Conservation (phyloP, 2,888 invertebrate species). For the Tubulanus polymorphus region DNA sequence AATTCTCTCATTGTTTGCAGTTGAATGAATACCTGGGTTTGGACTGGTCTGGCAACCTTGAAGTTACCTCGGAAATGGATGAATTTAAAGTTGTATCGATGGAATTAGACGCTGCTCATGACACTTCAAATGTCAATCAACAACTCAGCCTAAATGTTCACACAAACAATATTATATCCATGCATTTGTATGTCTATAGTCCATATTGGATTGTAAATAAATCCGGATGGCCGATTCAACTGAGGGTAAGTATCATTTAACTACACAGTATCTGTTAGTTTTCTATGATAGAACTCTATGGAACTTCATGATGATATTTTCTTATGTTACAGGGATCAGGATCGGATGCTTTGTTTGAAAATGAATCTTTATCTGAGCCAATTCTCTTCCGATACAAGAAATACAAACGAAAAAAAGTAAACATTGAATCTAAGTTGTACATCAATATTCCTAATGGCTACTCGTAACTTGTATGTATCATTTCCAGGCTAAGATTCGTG, state of each 20-base stretch:
- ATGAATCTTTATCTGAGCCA: slow-evolving; percentile 56
- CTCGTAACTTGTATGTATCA: background rate
- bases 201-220: slow-evolving; percentile 53
- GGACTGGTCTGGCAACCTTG: slow-evolving; percentile 69
- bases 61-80: slow-evolving; percentile 64
- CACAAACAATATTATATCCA: slow-evolving; percentile 61
- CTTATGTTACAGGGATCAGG: slow-evolving; percentile 44
- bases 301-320: background rate
- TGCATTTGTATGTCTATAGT: slow-evolving; percentile 61
- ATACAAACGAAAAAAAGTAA: slow-evolving; percentile 53
- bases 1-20: slow-evolving; percentile 39
- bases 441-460: background rate
- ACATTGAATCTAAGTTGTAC: background rate
- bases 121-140: slow-evolving; percentile 62
- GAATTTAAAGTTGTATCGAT: slow-evolving; percentile 62
- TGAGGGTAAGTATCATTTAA: slow-evolving; percentile 62
- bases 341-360: slow-evolving; percentile 51
- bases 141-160: slow-evolving; percentile 67
- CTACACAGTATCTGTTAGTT: background rate
- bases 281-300: slow-evolving; percentile 5
- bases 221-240: slow-evolving; percentile 56
- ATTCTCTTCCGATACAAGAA: slow-evolving; percentile 64
- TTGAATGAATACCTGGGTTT: slow-evolving; percentile 64
- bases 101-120: slow-evolving; percentile 65
- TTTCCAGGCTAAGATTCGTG: slow-evolving; percentile 49